phyloP scores from a whole-genome alignment of 1,140 invertebrate genomes.

The Oreohelix idahoensis region DNA sequence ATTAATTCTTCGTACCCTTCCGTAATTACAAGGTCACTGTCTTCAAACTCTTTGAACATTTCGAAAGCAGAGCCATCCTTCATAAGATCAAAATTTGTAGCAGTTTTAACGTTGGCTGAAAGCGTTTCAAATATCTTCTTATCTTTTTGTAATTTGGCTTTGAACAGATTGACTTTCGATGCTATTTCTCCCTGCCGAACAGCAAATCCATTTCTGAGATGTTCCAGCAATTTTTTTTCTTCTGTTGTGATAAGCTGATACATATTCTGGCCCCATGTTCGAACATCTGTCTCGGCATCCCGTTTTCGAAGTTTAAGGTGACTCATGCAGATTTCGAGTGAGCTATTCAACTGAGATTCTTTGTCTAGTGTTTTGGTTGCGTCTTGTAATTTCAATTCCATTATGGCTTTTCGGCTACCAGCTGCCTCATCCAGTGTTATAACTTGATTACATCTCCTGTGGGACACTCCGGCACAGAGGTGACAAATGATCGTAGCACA shows the following conservation, averaged over 20 bases:
- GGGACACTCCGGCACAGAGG: constrained; percentile 45
- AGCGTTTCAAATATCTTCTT: neutral
- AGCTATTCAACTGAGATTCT: neutral
- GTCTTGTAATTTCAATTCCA: neutral
- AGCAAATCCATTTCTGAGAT: neutral
- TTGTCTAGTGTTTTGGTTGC: neutral
- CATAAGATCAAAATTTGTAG: neutral
- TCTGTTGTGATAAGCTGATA: neutral
- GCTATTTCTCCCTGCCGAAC: neutral
- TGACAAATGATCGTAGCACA: constrained; percentile 39
- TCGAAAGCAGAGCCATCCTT: neutral
- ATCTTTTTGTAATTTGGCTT: too few species aligned
- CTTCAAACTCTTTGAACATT: neutral
- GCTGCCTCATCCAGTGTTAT: constrained; percentile 38
- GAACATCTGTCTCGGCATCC: constrained; percentile 8
- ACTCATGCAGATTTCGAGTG: neutral
- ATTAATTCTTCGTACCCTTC: neutral
- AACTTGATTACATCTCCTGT: constrained; percentile 41
- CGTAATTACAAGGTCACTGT: neutral
- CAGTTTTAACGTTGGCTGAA: neutral
- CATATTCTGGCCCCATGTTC: neutral
- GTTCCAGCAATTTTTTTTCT: constrained; percentile 18
- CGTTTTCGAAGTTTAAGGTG: neutral
- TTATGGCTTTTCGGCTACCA: constrained; percentile 16
- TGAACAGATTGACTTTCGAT: neutral